Percentiles rank a stretch among this genome's conserved stretches.
These are phyloP conservation scores for Notarius lentiginosus DNA, from an alignment of 2,113 vertebrate species.

Conservation along the genomic window DNA sequence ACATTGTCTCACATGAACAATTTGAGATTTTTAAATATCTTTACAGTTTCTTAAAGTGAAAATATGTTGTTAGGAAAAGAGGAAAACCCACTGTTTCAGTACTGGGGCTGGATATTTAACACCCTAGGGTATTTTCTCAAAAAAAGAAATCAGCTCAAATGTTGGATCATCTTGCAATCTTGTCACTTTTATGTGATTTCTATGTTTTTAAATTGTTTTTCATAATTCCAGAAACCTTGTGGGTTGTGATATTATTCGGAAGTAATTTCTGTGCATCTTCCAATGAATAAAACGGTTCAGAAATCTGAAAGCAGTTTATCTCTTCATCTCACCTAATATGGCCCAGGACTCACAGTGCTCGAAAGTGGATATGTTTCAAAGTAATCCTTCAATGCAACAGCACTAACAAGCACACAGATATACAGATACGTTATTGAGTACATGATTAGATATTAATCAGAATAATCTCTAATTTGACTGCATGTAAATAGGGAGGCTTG, in stretches of 20 bases:
- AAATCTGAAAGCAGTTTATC: neutral
- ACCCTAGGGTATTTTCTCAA: neutral
- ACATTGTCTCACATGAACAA: too few relatives aligned
- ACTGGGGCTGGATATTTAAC: neutral
- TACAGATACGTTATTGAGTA: neutral
- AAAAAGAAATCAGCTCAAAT: neutral
- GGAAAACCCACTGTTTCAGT: neutral
- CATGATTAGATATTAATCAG: conserved; percentile 14
- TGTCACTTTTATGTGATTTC: neutral
- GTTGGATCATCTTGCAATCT: neutral
- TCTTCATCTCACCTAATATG: neutral
- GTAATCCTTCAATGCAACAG: neutral
- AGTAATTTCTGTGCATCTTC: neutral
- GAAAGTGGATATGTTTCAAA: neutral
- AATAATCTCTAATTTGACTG: neutral
- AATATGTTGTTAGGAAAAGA: too few relatives aligned
- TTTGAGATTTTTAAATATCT: too few relatives aligned
- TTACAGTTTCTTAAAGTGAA: too few relatives aligned
- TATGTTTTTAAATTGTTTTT: neutral
- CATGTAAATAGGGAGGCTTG: neutral
- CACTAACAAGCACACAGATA: neutral
- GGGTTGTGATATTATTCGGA: neutral
- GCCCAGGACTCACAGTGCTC: neutral
- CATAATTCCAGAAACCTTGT: neutral
- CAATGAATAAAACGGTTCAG: neutral